These are phyloP conservation scores for Orchesella flavescens DNA, from an alignment of 2,888 invertebrate species.

Conservation along the genomic window DNA sequence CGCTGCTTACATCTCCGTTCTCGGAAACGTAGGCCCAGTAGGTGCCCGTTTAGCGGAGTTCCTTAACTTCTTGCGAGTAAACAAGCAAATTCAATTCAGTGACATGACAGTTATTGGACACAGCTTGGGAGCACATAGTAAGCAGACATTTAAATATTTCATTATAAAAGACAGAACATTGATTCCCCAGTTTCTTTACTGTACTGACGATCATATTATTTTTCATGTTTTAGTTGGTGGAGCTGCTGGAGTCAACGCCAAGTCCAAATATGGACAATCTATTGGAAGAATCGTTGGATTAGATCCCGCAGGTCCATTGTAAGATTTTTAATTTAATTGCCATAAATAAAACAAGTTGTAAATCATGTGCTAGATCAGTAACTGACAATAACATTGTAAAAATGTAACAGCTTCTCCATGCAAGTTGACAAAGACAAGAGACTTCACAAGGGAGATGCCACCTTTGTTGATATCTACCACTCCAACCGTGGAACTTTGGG, in stretches of 20 bases:
- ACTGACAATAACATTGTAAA: slow-evolving; percentile 12
- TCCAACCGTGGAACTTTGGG: slow-evolving; percentile 59
- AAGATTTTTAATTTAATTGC: not conserved
- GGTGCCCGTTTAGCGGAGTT: slow-evolving; percentile 61
- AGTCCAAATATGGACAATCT: not conserved
- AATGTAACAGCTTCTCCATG: slow-evolving; percentile 43
- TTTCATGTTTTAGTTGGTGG: slow-evolving; percentile 36
- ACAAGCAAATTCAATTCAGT: slow-evolving; percentile 41
- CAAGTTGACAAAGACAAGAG: slow-evolving; percentile 49
- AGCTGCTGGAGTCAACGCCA: slow-evolving; percentile 20
- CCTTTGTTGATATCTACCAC: slow-evolving; percentile 66
- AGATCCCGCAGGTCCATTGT: slow-evolving; percentile 59
- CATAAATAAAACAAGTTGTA: not conserved
- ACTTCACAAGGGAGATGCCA: slow-evolving; percentile 56
- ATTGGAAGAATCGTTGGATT: slow-evolving; percentile 52
- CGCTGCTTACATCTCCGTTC: slow-evolving; percentile 42
- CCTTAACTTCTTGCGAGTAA: slow-evolving; percentile 44
- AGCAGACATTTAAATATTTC: not conserved
- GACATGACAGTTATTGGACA: slow-evolving; percentile 62
- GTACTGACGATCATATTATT: too few relatives aligned
- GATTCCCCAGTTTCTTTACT: too few relatives aligned
- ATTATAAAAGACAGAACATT: too few relatives aligned
- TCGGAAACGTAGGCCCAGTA: slow-evolving; percentile 58
- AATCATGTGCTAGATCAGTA: not conserved
- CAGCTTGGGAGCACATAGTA: slow-evolving; percentile 66